phyloP scores from a whole-genome alignment of 2,797 vertebrate genomes.

The Acanthurus tractus region DNA sequence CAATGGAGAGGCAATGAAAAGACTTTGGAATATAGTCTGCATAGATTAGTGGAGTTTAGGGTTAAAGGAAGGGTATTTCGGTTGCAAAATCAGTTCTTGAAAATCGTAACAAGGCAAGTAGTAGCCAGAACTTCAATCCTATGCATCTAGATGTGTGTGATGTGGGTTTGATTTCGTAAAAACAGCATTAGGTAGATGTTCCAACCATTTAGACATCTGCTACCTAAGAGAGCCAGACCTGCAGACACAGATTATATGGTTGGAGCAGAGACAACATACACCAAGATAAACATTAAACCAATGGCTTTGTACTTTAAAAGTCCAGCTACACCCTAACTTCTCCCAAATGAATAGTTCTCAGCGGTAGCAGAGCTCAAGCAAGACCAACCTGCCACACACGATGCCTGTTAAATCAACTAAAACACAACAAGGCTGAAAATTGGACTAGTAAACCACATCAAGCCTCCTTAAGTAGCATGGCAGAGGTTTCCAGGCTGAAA shows the following conservation, averaged over 20 bases:
- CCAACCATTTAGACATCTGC: conserved; percentile 57
- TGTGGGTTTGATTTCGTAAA: conserved; percentile 22
- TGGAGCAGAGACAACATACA: conserved; percentile 60
- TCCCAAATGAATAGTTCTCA: conserved; percentile 72
- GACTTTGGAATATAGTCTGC: conserved; percentile 62
- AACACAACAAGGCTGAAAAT: conserved; percentile 79
- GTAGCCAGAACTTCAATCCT: conserved; percentile 23
- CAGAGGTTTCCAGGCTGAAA: conserved; percentile 62
- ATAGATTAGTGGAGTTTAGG: conserved; percentile 59
- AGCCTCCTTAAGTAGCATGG: conserved; percentile 69
- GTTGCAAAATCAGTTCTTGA: conserved; percentile 37
- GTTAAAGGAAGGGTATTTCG: conserved; percentile 29
- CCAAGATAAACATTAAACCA: conserved; percentile 76
- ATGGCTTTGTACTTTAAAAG: conserved; percentile 68
- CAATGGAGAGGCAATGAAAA: conserved; percentile 71
- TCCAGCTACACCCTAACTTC: conserved; percentile 80
- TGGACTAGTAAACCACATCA: conserved; percentile 78
- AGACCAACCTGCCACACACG: conserved; percentile 76
- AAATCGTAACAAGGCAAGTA: conserved; percentile 37
- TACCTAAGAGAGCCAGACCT: conserved; percentile 52
- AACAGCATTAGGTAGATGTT: conserved; percentile 44
- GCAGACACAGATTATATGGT: conserved; percentile 73
- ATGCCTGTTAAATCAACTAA: conserved; percentile 75
- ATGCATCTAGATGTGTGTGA: conserved; percentile 18
- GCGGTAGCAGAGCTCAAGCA: conserved; percentile 66